phyloP scores from a whole-genome alignment of 30 jellyfish, hydroid and myxozoan species.

The Aurelia aurita complex sp. Pacific region DNA sequence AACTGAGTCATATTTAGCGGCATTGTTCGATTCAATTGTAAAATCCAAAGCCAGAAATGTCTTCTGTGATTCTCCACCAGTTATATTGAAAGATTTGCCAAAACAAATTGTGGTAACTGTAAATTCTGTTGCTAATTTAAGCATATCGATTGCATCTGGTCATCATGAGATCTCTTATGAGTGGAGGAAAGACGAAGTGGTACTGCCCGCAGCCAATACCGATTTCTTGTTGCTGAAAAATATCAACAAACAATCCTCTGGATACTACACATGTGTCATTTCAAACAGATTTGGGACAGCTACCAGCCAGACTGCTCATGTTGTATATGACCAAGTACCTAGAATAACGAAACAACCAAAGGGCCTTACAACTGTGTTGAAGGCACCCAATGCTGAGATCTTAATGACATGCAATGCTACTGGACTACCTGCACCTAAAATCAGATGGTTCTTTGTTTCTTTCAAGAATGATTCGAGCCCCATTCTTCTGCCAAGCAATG shows the following conservation, averaged over 20 bases:
- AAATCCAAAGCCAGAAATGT: slow-evolving; percentile 12
- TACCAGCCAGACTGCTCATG: slow-evolving; percentile 21
- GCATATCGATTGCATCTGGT: slow-evolving; percentile 2
- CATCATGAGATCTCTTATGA: slow-evolving; percentile 24
- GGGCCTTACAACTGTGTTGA: slow-evolving; percentile 12
- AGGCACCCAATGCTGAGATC: slow-evolving; percentile 25
- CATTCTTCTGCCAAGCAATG: slow-evolving; percentile 4
- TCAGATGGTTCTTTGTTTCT: slow-evolving; percentile 43
- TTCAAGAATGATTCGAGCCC: slow-evolving; percentile 16
- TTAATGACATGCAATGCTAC: slow-evolving; percentile 55
- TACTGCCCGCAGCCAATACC: not conserved
- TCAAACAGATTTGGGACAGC: slow-evolving; percentile 65
- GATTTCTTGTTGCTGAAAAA: not conserved
- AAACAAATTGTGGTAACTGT: slow-evolving; percentile 3
- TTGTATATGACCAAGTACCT: slow-evolving; percentile 33
- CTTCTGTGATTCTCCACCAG: slow-evolving; percentile 56
- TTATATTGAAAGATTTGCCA: slow-evolving; percentile 35
- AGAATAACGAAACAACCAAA: slow-evolving; percentile 47
- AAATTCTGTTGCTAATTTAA: not conserved
- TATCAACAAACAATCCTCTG: slow-evolving; percentile 2
- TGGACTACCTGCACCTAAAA: slow-evolving; percentile 43
- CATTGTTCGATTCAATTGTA: slow-evolving; percentile 4
- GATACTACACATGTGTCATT: slow-evolving; percentile 50
- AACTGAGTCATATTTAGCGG: slow-evolving; percentile 5
- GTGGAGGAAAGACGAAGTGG: slow-evolving; percentile 53